Evolutionary conservation across 2,888 invertebrate species (phyloP).

Genomic region (Trissolcus brochymenae): DNA sequence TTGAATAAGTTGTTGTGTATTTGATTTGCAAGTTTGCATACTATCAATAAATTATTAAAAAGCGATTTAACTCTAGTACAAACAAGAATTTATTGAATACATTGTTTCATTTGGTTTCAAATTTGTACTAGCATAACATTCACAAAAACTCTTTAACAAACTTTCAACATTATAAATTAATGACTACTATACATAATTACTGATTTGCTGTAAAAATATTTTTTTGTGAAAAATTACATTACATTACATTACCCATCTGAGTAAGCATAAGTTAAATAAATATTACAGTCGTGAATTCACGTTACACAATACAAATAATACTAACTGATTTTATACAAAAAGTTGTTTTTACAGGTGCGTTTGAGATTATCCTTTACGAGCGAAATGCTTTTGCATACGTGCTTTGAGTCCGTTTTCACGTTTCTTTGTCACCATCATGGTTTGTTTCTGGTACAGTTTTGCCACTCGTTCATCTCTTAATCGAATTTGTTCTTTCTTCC

Average conservation of each 20-base stretch:
- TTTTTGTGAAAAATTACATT: slow-evolving; percentile 16
- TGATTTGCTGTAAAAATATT: slow-evolving; percentile 27
- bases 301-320: slow-evolving; percentile 12
- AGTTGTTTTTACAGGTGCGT: slow-evolving; percentile 4
- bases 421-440: slow-evolving; percentile 72
- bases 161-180: slow-evolving; percentile 3
- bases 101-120: background rate
- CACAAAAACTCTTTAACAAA: slow-evolving; percentile 6
- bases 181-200: slow-evolving; percentile 11
- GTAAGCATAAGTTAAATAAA: slow-evolving; percentile 15
- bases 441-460: slow-evolving; percentile 63
- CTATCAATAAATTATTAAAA: background rate
- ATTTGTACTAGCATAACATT: slow-evolving; percentile 15
- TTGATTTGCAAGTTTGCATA: background rate
- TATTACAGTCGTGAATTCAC: slow-evolving; percentile 2
- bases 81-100: slow-evolving; percentile 19
- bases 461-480: slow-evolving; percentile 83
- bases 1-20: slow-evolving; percentile 9
- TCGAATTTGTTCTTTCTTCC: slow-evolving; percentile 93
- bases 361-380: slow-evolving; percentile 68
- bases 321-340: slow-evolving; percentile 1
- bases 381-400: slow-evolving; percentile 80
- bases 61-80: background rate
- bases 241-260: background rate
- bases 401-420: slow-evolving; percentile 83